These are phyloP conservation scores for Poeciliopsis turrubarensis DNA, from an alignment of 2,113 vertebrate genomes.

Conservation along the genomic window DNA sequence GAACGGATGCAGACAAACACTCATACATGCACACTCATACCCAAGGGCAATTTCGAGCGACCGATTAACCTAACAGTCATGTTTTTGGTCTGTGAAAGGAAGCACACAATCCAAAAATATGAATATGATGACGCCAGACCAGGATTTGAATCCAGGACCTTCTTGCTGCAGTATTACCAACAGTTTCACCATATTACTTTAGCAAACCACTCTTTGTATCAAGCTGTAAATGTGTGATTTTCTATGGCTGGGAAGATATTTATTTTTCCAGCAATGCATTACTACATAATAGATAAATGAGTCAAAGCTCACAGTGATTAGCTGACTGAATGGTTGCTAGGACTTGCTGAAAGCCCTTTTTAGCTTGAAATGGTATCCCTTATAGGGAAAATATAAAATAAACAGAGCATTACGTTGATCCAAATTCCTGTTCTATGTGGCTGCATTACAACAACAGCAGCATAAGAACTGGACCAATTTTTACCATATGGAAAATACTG, in stretches of 20 bases:
- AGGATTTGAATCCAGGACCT: too few relatives aligned
- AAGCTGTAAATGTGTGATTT: background rate
- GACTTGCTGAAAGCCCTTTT: slow-evolving; percentile 27
- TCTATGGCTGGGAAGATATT: background rate
- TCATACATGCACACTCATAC: too few relatives aligned
- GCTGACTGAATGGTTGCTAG: background rate
- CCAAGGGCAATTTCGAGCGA: too few relatives aligned
- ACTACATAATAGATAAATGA: background rate
- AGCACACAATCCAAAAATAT: too few relatives aligned
- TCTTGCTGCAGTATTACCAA: too few relatives aligned
- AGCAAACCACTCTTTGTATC: background rate
- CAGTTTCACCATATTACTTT: too few relatives aligned
- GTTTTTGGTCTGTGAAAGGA: too few relatives aligned
- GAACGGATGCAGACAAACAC: too few relatives aligned
- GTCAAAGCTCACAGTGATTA: background rate
- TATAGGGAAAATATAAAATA: slow-evolving; percentile 5
- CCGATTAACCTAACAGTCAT: too few relatives aligned
- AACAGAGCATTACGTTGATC: slow-evolving; percentile 5
- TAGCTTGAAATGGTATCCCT: slow-evolving; percentile 27
- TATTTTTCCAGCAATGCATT: background rate
- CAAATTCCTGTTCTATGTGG: slow-evolving; percentile 15
- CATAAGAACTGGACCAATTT: slow-evolving; percentile 25
- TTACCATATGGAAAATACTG: slow-evolving; percentile 28
- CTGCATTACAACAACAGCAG: slow-evolving; percentile 5
- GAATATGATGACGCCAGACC: too few relatives aligned